Evolutionary conservation across 2,888 invertebrate species (phyloP).

Genomic region (Phalangium opilio): DNA sequence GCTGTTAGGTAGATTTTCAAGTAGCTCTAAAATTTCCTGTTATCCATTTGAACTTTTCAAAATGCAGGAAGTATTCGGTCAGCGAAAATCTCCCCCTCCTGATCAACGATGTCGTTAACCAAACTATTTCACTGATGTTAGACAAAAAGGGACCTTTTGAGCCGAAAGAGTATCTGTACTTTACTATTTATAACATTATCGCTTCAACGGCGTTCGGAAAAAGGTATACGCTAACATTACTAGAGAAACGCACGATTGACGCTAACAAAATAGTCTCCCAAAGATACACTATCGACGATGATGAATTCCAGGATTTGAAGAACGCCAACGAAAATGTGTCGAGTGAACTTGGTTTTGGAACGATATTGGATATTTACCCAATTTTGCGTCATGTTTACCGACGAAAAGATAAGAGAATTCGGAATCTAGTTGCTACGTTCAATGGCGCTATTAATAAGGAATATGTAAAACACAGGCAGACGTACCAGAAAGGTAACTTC

Average conservation of each 20-base stretch:
- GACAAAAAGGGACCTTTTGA: background rate
- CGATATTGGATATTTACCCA: background rate
- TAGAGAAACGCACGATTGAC: no score
- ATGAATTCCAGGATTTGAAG: background rate
- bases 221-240: slow-evolving; percentile 1
- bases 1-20: no score
- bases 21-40: no score
- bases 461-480: background rate
- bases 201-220: slow-evolving; percentile 6
- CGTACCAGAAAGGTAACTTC: background rate
- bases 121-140: background rate
- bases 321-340: background rate
- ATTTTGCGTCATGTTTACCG: background rate
- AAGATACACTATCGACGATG: background rate
- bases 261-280: background rate
- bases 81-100: background rate
- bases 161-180: background rate
- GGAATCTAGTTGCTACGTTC: background rate
- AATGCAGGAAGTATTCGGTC: background rate
- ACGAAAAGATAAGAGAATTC: background rate
- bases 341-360: background rate
- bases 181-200: slow-evolving; percentile 2
- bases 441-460: background rate
- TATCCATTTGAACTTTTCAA: no score
- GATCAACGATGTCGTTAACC: background rate